Percentiles rank a stretch among this genome's conserved stretches.
phyloP scores from a whole-genome alignment of 2,888 invertebrate genomes.

The Athrips mouffetella region DNA sequence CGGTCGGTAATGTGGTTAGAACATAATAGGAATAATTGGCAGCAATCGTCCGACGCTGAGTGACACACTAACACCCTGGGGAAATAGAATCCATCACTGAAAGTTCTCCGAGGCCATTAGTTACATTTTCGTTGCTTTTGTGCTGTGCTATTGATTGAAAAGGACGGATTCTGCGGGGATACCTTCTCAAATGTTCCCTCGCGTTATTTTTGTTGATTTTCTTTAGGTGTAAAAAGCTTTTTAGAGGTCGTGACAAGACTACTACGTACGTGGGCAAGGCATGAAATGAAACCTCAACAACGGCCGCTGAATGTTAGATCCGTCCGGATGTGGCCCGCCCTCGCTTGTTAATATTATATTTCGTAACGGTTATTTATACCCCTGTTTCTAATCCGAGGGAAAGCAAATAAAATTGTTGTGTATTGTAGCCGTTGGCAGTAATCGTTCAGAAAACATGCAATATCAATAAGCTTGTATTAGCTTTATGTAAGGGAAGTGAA shows the following conservation, averaged over 20 bases:
- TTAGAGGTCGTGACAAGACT: constrained; percentile 4
- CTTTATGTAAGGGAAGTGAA: not conserved
- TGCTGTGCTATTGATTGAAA: constrained; percentile 37
- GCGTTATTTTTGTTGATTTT: constrained; percentile 9
- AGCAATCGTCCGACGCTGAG: constrained; percentile 36
- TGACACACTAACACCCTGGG: constrained; percentile 36
- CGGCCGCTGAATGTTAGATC: not conserved
- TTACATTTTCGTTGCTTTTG: constrained; percentile 39
- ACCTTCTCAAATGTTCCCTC: constrained; percentile 10
- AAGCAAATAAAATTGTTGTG: not conserved
- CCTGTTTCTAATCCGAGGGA: not conserved
- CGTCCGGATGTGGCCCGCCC: not conserved
- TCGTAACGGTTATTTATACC: not conserved
- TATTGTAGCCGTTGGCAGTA: not conserved
- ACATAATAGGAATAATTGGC: constrained; percentile 31
- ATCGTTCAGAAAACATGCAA: not conserved
- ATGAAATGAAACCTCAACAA: constrained; percentile 1
- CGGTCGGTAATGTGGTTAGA: constrained; percentile 22
- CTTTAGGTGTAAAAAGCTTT: constrained; percentile 8
- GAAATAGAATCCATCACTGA: constrained; percentile 47
- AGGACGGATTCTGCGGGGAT: constrained; percentile 24
- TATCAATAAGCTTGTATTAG: not conserved
- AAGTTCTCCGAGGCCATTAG: constrained; percentile 36
- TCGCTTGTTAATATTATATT: constrained; percentile 10
- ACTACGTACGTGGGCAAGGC: constrained; percentile 3